Base-by-base conservation (phyloP, 1,140 invertebrate species). In the Teleogryllus occipitalis region DNA sequence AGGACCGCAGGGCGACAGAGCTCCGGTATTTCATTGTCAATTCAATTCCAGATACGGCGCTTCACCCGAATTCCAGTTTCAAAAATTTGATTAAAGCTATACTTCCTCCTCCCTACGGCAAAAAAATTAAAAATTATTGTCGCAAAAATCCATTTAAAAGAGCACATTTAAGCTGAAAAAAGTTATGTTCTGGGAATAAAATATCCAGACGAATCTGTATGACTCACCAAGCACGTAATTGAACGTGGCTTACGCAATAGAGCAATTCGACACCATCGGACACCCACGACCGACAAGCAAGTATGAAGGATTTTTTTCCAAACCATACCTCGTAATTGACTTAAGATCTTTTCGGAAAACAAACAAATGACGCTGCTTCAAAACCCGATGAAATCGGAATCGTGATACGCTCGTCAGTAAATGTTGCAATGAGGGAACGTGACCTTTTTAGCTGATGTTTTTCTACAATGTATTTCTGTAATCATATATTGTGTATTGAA, bases 121-220 rank as follows among this genome's bases (percentile, higher is more conserved):
- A 65, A 65, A 65, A 65, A 65, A 65, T 14, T 65, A 65, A 65
- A 65, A 65, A 65, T 65, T 65, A 65, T 65, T 65, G 54, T 65
- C 18, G 54, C 54, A 65, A 65, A 65, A 65, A 65, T 65, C 54
- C 54, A 65, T 65, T 65, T 65, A 65, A 2, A 65, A 65, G 7
- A 18, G 10, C 54, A 18, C 10, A 18, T 65, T 65, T 65, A 65
- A 65, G 2, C 10, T 65, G 10, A 18, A 65, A 65, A 65, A 65
- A 65, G 54, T 65, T 65, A 0, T 18, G 54, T 65, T 65, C 18
- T 65, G 54, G 54, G 7, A 65, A 65, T 65, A 65, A 65, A 65
- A 65, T 65, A 65, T 18, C 54, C 54, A 65, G 10, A 14, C 54
- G 7, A 65, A 65, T 18, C 18, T 10, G 54, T 65, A 65, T 65